Evolutionary conservation across 2,113 vertebrate species (phyloP), one percentile per base, ranked within the genome.

Genomic region (Neodontobutis hainanensis): DNA sequence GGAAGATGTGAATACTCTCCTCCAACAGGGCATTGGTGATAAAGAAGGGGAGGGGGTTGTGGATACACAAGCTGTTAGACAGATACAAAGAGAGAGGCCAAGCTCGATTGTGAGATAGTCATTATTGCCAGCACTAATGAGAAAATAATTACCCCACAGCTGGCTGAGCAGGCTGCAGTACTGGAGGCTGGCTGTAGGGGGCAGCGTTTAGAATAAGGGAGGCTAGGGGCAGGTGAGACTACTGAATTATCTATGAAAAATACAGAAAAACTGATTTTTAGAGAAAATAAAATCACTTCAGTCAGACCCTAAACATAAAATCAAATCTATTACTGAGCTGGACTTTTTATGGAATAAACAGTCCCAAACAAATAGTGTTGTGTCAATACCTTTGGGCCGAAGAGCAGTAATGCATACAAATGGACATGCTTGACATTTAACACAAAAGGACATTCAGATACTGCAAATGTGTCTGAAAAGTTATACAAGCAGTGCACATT

Each of bases 111-210:
- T 5, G 40, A 67, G 74, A 83, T 72, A 60, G 73, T 77, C 81
- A 85, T 89, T 82, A 79, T 79, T 85, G 72, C 63, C 72, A 12
- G 68, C 71, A 65, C 84, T 90, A 88, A 91, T 88, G 85, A 87
- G 81, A 81, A 85, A 85, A 79, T 82, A 88, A 91, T 89, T 79
- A 84, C 65, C 59, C 48, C 67, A 72, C 79, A 88, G 86, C 80
- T 86, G 84, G 65, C 68, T 77, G 50, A 15, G 12, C 71, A 82
- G 70, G 49, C 71, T 83, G 85, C 65, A 70, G 50, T 87, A 70
- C 61, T 36, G 48, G 61, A 71, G 73, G 73, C 48, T 70, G 75
- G 16, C 42, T 8, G 11, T 65, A 88, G 84, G 82, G 79, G 86
- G 88, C 85, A 82, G 77, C 63, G 73, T 65, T 57, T 16, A 3